Conservation (phyloP, 2,113 vertebrate genomes). For the Psittacara wagleri region DNA sequence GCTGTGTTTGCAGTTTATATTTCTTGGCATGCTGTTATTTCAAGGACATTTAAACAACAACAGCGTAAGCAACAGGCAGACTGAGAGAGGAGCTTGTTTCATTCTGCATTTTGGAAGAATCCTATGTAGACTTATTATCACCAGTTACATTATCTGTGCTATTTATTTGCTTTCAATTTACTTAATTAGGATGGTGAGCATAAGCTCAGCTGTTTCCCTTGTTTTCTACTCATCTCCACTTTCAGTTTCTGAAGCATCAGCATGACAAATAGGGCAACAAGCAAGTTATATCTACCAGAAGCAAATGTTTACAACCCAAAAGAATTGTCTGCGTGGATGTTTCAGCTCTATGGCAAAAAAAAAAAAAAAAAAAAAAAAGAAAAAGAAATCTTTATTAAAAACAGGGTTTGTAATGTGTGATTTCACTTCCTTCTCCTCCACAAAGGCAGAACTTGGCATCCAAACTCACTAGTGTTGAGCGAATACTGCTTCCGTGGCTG, state of each 20-base stretch:
- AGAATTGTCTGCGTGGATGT: not conserved
- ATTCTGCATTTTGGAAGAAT: not conserved
- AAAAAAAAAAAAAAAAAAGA: not conserved
- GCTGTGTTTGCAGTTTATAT: slow-evolving; percentile 44
- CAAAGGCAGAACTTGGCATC: not conserved
- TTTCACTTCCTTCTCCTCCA: not conserved
- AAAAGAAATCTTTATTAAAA: not conserved
- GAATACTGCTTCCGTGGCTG: fast-evolving
- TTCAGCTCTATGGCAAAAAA: not conserved
- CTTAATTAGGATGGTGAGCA: not conserved
- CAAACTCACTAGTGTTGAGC: fast-evolving
- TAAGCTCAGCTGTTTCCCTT: not conserved
- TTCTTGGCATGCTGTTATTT: slow-evolving; percentile 47
- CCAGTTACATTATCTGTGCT: not conserved
- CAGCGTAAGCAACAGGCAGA: not conserved
- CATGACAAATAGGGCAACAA: not conserved
- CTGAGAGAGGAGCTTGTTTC: not conserved
- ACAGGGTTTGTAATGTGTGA: not conserved
- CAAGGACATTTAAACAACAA: not conserved
- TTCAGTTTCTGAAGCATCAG: not conserved
- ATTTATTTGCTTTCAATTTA: slow-evolving; percentile 15
- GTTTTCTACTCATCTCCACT: not conserved
- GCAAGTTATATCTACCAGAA: not conserved
- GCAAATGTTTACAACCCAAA: not conserved
- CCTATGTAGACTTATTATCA: not conserved